These are phyloP conservation scores for Coccyzus lansbergi DNA, from an alignment of 2,797 vertebrate genomes.

Conservation along the genomic window DNA sequence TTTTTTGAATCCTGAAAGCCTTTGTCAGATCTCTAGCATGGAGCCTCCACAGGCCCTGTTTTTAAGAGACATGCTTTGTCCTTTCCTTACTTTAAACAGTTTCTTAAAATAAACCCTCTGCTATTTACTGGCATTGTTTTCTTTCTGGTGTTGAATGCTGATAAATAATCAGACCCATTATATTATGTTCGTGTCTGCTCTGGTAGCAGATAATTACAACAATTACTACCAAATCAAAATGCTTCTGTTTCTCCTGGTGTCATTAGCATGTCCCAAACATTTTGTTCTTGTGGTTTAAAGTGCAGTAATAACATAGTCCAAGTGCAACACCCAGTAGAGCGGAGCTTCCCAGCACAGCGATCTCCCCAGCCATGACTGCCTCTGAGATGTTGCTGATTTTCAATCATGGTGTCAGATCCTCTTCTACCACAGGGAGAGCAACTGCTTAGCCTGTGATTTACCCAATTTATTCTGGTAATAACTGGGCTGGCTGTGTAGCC, in stretches of 20 bases:
- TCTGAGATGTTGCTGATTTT: constrained; percentile 60
- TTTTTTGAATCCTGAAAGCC: neutral
- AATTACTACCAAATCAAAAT: constrained; percentile 63
- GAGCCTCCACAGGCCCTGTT: neutral
- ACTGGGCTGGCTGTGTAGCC: neutral
- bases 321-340: neutral
- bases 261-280: constrained; percentile 64
- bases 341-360: constrained; percentile 38
- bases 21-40: neutral
- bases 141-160: constrained; percentile 45
- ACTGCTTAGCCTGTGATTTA: constrained; percentile 63
- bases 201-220: constrained; percentile 57
- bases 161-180: constrained; percentile 65
- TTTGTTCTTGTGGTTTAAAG: constrained; percentile 58
- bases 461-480: constrained; percentile 38
- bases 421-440: constrained; percentile 36
- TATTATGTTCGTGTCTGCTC: constrained; percentile 24
- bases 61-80: constrained; percentile 16
- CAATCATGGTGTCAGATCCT: constrained; percentile 45
- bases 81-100: constrained; percentile 25
- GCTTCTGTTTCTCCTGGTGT: constrained; percentile 55
- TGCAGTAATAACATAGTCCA: constrained; percentile 20
- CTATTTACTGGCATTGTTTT: constrained; percentile 51
- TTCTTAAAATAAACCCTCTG: constrained; percentile 21
- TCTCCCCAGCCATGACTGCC: constrained; percentile 9